Percentiles rank a stretch among this genome's conserved stretches.
phyloP scores from a whole-genome alignment of 2,797 vertebrate genomes.

The Pogonophryne albipinna region DNA sequence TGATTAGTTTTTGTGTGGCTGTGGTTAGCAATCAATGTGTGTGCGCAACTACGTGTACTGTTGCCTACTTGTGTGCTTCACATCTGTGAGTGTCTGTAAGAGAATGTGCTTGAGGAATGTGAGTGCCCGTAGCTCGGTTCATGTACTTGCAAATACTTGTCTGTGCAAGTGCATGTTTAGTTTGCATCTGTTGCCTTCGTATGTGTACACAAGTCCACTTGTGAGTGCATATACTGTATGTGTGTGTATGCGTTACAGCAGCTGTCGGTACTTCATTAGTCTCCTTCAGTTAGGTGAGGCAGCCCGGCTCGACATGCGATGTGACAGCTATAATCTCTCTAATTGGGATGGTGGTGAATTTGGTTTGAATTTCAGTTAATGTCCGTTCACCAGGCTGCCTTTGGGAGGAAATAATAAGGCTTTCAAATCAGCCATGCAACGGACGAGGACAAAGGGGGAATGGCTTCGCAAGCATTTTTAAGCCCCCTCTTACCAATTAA shows the following conservation, averaged over 20 bases:
- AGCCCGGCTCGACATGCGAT: slow-evolving; percentile 48
- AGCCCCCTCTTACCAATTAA: slow-evolving; percentile 69
- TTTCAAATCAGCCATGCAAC: slow-evolving; percentile 73
- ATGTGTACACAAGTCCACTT: slow-evolving; percentile 21
- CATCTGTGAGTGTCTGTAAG: not conserved
- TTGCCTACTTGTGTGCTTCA: not conserved
- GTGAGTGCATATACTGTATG: not conserved
- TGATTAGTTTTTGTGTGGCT: slow-evolving; percentile 17
- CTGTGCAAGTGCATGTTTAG: slow-evolving; percentile 6
- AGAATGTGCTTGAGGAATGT: slow-evolving; percentile 7
- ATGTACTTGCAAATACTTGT: slow-evolving; percentile 2
- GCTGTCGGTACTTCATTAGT: slow-evolving; percentile 70
- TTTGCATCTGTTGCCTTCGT: slow-evolving; percentile 15
- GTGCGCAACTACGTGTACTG: not conserved
- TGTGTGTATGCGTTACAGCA: slow-evolving; percentile 39
- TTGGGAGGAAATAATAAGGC: slow-evolving; percentile 79
- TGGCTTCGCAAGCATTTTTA: slow-evolving; percentile 67
- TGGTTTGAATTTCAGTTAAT: slow-evolving; percentile 74
- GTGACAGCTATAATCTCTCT: slow-evolving; percentile 76
- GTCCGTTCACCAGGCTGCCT: slow-evolving; percentile 67
- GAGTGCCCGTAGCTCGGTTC: not conserved
- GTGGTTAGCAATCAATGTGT: slow-evolving; percentile 8
- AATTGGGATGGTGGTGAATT: slow-evolving; percentile 78
- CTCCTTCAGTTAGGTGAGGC: slow-evolving; percentile 69
- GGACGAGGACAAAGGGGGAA: slow-evolving; percentile 71